Base-by-base conservation (phyloP, 2,888 invertebrate species). In the Drosophila pegasa region DNA sequence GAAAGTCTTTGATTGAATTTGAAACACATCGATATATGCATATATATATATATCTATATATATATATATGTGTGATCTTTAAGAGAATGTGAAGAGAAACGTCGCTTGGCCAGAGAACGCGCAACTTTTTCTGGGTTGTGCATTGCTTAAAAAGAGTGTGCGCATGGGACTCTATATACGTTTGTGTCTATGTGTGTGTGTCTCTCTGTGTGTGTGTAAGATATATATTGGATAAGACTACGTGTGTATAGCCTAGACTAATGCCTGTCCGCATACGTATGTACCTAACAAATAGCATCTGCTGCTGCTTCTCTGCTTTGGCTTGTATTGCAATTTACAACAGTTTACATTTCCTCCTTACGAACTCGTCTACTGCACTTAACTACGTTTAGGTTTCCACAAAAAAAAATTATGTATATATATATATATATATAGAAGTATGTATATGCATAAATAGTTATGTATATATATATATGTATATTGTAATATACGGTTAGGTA, bases 121-220 rank as follows among this genome's bases (percentile, higher is more conserved):
- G 73, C 56, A 67, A 63, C 50, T 56, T 45, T 31, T 65, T 66
- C 56, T 71, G 66, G 74, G 74, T 74, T 74, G 74, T 74, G 74
- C 74, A 72, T 69, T 48, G 73, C 60, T 70, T 70, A 51, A 63
- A 50, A 50, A 62, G 64, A 69, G 76, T 80, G 74, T 78, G 80
- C 74, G 76, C 75, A 63, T 79, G 60, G 75, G 57, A 66, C 52
- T 64, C 52, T 78, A 55, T 61, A 29, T 59, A 18, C 48, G 43
- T 60, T 27, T 59, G 40, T 33, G 25, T 56, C 14, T 69, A 43
- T 37, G 14, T 35, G 9, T 55, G 33, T 52, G 12, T 50, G 69
- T 45, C 33, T 50, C 67, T 45, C 33, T 43, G 16, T 64, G 35
- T 35, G n/a, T 50, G 40, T 37, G 22, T 55, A 29, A 45, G 18